Evolutionary conservation across 2,888 invertebrate species (phyloP), one percentile per base, ranked within the genome.

Genomic region (Cephus runcator): DNA sequence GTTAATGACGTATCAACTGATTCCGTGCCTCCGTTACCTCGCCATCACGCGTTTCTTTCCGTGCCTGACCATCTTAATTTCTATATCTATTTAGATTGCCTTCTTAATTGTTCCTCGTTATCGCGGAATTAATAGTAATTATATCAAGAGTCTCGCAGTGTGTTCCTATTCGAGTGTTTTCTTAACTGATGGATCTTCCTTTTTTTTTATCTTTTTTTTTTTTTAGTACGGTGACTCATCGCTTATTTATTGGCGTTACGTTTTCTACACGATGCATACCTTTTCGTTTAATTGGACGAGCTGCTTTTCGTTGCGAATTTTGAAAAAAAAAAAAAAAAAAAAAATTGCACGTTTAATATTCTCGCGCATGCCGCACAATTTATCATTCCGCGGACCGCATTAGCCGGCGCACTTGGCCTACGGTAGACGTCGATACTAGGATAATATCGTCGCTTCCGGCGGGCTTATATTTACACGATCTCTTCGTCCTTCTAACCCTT

Each of bases 1-100:
- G 76, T 71, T 80, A 80, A 82, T 81, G 79, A 79, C 77, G 75
- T 77, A 73, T 33, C 56, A 74, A 73, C 69, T 11, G 36, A 56
- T 56, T 56, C 23, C 56, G 23, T 23, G 23, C 23, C 9, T 56
- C 15, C 9, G 2, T 23, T 56, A 9, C 56, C 9, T 56, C 9
- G 15, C 2, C 56, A 9, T 15, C 56, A 23, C 23, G 56, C 6
- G 56, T 2, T 9, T 36, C 36, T 23, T 23, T 40, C 40, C 40
- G 0, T 23, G 40, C 40, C 40, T 23, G 12, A n/a, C 15, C 36
- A 36, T 12, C 11, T n/a, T n/a, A 12, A 36, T 74, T 35, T 36
- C 31, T 34, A 34, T 12, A 69, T 75, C 56, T 69, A 33, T 75
- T 34, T 75, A 23, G 23, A 31, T 56, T 34, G 30, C n/a, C 34